Evolutionary conservation across 1,140 invertebrate genomes (phyloP).

Genomic region (Latrodectus geometricus): DNA sequence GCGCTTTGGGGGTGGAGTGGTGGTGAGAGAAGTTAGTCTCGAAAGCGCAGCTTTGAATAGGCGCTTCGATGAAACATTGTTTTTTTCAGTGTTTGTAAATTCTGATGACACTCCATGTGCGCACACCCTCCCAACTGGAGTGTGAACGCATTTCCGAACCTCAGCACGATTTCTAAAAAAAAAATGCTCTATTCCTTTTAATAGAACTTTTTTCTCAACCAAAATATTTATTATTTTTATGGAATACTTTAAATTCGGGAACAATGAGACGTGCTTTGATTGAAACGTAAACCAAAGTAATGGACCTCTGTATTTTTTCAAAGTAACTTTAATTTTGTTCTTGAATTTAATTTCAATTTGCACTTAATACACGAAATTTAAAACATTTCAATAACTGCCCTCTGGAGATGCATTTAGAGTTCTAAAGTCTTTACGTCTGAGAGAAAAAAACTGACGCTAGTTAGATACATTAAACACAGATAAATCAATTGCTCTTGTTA

Average conservation of each 20-base stretch:
- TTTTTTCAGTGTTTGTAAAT: conserved; percentile 35
- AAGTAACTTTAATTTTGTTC: too few species aligned
- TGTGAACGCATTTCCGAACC: neutral
- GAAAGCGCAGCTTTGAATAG: neutral
- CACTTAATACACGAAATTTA: too few species aligned
- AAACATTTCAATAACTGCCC: too few species aligned
- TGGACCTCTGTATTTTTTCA: too few species aligned
- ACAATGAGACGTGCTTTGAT: too few species aligned
- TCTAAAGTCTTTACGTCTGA: too few species aligned
- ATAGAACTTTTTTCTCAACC: neutral
- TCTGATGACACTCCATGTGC: conserved; percentile 34
- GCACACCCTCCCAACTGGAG: neutral
- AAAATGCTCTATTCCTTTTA: neutral
- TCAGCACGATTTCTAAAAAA: conserved; percentile 13
- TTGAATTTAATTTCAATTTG: too few species aligned
- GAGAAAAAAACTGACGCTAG: too few species aligned
- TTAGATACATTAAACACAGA: too few species aligned
- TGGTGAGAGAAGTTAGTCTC: neutral
- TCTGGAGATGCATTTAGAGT: too few species aligned
- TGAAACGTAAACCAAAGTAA: too few species aligned
- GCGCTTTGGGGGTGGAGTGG: conserved; percentile 1
- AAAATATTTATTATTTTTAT: neutral
- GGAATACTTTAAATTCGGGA: neutral
- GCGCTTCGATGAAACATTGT: conserved; percentile 29
- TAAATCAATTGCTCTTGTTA: too few species aligned